Evolutionary conservation across 2,113 vertebrate species (phyloP).

Genomic region (Sarotherodon lohbergeri): DNA sequence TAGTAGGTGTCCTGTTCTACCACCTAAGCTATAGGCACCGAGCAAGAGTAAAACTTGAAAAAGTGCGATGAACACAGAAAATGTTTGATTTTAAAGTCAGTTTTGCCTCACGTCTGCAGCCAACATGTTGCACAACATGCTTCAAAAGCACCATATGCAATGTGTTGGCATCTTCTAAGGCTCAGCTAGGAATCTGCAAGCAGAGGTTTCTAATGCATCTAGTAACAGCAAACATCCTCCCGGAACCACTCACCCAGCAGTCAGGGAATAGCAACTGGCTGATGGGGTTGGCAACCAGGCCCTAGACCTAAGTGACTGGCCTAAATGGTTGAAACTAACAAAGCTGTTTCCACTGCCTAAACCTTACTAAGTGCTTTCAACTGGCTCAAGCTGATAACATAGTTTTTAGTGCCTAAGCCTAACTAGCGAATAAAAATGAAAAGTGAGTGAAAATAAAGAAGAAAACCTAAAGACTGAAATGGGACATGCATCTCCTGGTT

Average conservation of each 20-base stretch:
- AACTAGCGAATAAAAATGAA: neutral
- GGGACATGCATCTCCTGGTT: neutral
- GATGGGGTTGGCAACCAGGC: neutral
- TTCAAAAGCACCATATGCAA: neutral
- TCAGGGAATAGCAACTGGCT: neutral
- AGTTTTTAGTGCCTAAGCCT: neutral
- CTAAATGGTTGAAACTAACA: neutral
- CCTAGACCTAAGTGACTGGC: neutral
- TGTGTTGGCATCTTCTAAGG: neutral
- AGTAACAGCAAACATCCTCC: neutral
- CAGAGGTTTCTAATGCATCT: neutral
- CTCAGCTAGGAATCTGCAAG: neutral
- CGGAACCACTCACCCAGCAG: neutral
- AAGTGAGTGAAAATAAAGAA: neutral
- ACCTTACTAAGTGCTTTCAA: neutral
- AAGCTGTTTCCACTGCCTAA: neutral
- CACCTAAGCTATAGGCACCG: neutral
- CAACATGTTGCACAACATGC: neutral
- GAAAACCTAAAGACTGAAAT: neutral
- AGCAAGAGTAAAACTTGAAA: neutral
- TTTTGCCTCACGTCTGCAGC: neutral
- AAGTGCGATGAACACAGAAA: neutral
- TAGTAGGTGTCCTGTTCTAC: neutral
- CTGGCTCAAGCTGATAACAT: neutral
- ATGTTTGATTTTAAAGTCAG: neutral